Evolutionary conservation across 2,113 vertebrate genomes (phyloP), one percentile per base, ranked within the genome.

Genomic region (Atrichornis clamosus): DNA sequence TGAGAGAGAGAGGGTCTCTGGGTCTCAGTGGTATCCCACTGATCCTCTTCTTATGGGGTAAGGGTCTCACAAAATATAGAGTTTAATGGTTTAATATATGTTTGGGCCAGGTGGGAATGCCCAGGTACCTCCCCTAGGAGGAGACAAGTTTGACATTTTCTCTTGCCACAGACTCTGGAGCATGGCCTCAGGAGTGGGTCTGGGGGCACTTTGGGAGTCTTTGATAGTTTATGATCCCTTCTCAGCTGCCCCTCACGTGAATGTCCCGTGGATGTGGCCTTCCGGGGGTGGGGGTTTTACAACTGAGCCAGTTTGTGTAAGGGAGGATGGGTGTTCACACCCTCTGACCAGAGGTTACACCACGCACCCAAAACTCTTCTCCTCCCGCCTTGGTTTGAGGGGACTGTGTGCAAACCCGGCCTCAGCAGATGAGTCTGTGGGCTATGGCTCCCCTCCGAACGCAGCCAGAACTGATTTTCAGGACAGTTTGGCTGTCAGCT

Each of bases 11-110:
- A 35, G 15, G 32, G 35, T 49, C 10, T 24, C 15, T 72, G 39
- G 12, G 47, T 65, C n/a, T 19, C 0, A 1, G 15, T 0, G 0
- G 15, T 2, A 0, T 65, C 59, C n/a, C 18, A 5, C 15, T 55
- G n/a, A 55, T 64, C 15, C 11, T 33, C 2, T 18, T 28, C 24
- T 39, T 74, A 0, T 0, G 33, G 63, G 18, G 8, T n/a, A 28
- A 41, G 6, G 7, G 41, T 74, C n/a, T n/a, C 41, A 64, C 23
- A 39, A 56, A 39, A 47, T 18, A 33, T 18, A 19, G n/a, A 47
- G 30, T 28, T 64, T 23, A 6, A 5, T 15, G 28, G 3, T 10
- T 39, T 27, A 23, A 23, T 11, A 1, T 3, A 4, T 26, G 3
- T 39, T 64, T 69, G 39, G 23, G 11, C 41, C 55, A 8, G 9